phyloP scores from a whole-genome alignment of 1,140 invertebrate genomes.

The Chionoecetes opilio region DNA sequence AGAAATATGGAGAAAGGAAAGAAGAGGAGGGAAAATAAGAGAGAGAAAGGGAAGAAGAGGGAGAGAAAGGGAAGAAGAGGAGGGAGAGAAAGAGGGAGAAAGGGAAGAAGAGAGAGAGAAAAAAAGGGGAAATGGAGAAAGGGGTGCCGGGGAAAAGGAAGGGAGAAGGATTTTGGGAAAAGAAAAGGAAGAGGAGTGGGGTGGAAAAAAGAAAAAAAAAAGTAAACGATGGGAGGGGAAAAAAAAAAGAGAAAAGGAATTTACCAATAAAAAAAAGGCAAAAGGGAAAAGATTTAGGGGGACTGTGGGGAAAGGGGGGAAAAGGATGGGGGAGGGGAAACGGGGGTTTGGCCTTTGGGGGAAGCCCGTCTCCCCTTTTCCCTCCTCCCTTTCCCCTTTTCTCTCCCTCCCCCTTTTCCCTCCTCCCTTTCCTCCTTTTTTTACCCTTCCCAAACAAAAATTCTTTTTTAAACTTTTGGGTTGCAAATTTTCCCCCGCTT shows the following conservation, averaged over 20 bases:
- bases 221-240: background rate
- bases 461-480: background rate
- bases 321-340: too few relatives aligned
- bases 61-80: background rate
- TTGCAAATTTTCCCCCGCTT: background rate
- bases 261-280: too few relatives aligned
- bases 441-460: background rate
- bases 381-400: background rate
- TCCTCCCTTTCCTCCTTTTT: background rate
- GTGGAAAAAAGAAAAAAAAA: background rate
- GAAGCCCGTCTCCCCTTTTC: background rate
- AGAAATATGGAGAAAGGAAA: background rate
- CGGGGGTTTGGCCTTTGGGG: too few relatives aligned
- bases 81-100: background rate
- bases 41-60: background rate
- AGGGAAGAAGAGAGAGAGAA: background rate
- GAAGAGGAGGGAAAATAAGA: background rate
- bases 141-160: background rate
- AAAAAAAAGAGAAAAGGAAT: background rate
- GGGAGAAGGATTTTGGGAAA: background rate
- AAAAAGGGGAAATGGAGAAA: background rate
- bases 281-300: too few relatives aligned
- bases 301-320: too few relatives aligned
- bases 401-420: slow-evolving; percentile 33
- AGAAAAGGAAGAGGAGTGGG: background rate